Conservation (phyloP, 1,140 invertebrate species). For the Zeugodacus cucurbitae region DNA sequence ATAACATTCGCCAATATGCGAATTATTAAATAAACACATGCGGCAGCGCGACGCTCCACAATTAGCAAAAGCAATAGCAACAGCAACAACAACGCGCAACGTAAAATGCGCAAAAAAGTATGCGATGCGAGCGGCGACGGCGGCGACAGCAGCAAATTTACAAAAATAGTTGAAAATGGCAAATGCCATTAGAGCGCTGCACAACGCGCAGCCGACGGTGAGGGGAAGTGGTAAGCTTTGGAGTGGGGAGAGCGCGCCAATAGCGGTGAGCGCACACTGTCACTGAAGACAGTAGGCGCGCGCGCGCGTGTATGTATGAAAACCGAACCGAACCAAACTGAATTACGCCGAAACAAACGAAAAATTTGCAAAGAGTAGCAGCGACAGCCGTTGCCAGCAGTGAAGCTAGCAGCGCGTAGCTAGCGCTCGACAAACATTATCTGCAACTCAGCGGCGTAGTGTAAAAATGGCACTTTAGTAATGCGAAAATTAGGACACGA, state of each 20-base stretch:
- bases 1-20: slow-evolving; percentile 3
- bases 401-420: background rate
- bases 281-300: background rate
- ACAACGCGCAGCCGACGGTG: background rate
- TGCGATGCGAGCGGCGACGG: background rate
- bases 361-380: slow-evolving; percentile 19
- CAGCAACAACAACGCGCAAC: too few species aligned
- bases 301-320: background rate
- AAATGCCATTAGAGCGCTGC: background rate
- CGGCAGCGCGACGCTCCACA: slow-evolving; percentile 39
- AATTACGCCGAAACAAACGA: slow-evolving; percentile 8
- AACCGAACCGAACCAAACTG: slow-evolving; percentile 10
- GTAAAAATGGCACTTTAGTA: slow-evolving; percentile 34
- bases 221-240: background rate
- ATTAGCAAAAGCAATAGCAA: slow-evolving; percentile 42
- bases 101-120: background rate
- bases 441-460: background rate
- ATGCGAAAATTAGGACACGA: slow-evolving; percentile 39
- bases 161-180: slow-evolving; percentile 31
- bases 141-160: background rate
- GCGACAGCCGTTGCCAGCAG: background rate
- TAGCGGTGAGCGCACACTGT: background rate
- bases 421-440: background rate
- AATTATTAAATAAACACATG: slow-evolving; percentile 30
- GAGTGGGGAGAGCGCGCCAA: background rate